Evolutionary conservation across 2,888 invertebrate genomes (phyloP).

Genomic region (Prenolepis imparis): DNA sequence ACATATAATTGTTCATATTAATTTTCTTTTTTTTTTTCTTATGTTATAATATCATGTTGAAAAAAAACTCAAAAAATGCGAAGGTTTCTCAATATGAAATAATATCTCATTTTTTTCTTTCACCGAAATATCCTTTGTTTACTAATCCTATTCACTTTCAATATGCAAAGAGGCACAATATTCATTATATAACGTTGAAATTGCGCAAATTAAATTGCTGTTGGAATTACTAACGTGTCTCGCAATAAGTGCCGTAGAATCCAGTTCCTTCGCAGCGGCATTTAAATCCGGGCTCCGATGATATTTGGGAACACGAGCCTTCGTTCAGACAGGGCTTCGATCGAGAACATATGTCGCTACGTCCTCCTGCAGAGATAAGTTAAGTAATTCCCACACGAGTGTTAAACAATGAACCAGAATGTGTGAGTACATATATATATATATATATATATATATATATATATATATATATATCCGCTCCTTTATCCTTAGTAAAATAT

Average conservation of each 20-base stretch:
- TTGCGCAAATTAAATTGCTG: background rate
- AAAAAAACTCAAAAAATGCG: constrained; percentile 29
- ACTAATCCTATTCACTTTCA: constrained; percentile 14
- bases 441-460: no score
- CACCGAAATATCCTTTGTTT: constrained; percentile 10
- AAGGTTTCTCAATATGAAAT: constrained; percentile 16
- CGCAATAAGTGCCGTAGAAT: constrained; percentile 91
- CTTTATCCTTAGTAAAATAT: background rate
- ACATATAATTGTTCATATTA: constrained; percentile 71
- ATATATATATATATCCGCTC: background rate
- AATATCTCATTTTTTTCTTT: constrained; percentile 30
- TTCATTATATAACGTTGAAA: background rate
- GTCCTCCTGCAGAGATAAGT: constrained; percentile 82
- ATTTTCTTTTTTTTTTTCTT: constrained; percentile 11
- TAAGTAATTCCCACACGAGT: background rate
- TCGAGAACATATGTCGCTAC: constrained; percentile 89
- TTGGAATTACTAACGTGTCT: constrained; percentile 87
- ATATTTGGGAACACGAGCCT: constrained; percentile 90
- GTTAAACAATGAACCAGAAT: background rate
- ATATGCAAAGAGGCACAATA: background rate
- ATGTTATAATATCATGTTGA: background rate
- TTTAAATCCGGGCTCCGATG: constrained; percentile 89
- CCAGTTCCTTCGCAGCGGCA: constrained; percentile 93
- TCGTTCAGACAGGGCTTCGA: constrained; percentile 89
- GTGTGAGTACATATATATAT: background rate